phyloP scores from a whole-genome alignment of 2,888 invertebrate species.

The Eristalis intricaria region DNA sequence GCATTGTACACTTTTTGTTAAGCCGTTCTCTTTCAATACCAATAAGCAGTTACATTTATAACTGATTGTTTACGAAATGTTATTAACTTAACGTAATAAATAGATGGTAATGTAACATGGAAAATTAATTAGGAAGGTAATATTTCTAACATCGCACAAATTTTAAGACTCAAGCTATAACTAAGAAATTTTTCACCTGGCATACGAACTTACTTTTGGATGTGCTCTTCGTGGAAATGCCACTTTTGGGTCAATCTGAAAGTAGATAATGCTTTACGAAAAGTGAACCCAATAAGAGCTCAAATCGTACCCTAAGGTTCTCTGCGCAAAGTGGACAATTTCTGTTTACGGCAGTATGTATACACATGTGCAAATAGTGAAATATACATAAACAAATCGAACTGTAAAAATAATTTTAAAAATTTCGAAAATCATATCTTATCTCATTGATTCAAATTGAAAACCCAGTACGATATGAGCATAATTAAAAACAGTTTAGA shows the following conservation, averaged over 20 bases:
- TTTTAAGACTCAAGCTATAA: not conserved
- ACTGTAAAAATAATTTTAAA: not conserved
- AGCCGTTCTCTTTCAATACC: too few species aligned
- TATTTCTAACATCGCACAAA: not conserved
- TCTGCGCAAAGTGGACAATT: not conserved
- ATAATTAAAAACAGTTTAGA: not conserved
- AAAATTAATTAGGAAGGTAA: too few species aligned
- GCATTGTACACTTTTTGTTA: too few species aligned
- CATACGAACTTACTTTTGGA: conserved; percentile 92
- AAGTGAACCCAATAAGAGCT: conserved; percentile 10
- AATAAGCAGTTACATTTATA: too few species aligned
- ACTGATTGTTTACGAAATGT: too few species aligned
- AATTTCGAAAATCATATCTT: not conserved
- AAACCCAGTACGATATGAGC: not conserved
- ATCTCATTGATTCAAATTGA: not conserved
- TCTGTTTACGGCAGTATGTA: not conserved
- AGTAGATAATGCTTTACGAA: conserved; percentile 74
- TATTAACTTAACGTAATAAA: too few species aligned
- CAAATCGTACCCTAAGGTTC: not conserved
- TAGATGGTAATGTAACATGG: too few species aligned
- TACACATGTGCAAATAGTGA: not conserved
- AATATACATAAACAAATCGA: not conserved
- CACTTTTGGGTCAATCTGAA: conserved; percentile 99
- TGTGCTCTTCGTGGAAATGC: conserved; percentile 99
- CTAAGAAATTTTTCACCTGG: not conserved